Evolutionary conservation across 2,113 vertebrate species (phyloP).

Genomic region (Corythornis madagascariensis): DNA sequence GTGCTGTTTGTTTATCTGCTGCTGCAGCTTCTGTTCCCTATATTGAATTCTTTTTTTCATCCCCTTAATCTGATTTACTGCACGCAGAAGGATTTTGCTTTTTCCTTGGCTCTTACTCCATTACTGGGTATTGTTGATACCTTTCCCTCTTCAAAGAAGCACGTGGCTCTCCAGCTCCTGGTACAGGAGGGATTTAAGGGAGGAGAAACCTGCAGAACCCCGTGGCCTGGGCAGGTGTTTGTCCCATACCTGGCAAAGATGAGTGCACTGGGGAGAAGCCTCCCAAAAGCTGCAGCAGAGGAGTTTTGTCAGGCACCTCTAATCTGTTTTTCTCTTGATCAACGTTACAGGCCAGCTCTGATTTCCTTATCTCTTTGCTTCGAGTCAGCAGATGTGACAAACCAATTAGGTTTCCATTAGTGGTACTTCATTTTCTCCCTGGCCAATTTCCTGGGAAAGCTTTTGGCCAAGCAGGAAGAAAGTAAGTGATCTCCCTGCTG

Average conservation of each 20-base stretch:
- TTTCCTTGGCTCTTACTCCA: neutral
- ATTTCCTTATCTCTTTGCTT: neutral
- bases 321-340: neutral
- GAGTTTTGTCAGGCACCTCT: accelerated
- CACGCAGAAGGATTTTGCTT: neutral
- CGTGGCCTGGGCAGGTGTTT: neutral
- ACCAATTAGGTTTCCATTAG: neutral
- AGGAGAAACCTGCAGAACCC: neutral
- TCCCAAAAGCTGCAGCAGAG: neutral
- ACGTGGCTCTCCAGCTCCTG: neutral
- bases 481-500: neutral
- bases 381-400: neutral
- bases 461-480: neutral
- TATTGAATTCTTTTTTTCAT: neutral
- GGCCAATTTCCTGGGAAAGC: neutral
- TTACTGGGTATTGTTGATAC: neutral
- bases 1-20: neutral
- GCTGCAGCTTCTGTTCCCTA: neutral
- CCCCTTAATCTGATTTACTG: neutral
- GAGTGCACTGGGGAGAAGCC: accelerated
- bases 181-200: neutral
- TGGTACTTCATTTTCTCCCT: neutral
- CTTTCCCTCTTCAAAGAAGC: neutral
- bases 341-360: neutral
- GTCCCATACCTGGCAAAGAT: neutral